These are phyloP conservation scores for Leptothorax acervorum DNA, from an alignment of 2,888 invertebrate species.

Conservation along the genomic window DNA sequence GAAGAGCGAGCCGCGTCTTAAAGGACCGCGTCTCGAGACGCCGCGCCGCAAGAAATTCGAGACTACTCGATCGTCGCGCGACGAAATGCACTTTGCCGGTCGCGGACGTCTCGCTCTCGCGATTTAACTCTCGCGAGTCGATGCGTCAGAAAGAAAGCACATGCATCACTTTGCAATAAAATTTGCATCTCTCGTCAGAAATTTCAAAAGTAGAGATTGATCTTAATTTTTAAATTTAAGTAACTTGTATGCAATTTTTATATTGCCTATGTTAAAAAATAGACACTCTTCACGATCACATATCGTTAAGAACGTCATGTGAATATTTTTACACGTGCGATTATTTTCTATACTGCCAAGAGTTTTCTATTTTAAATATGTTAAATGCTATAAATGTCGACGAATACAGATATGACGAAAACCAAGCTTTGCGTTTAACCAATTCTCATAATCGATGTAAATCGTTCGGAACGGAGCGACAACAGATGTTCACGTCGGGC, in stretches of 20 bases:
- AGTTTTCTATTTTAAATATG: background rate
- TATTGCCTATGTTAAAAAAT: background rate
- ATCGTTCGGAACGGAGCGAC: constrained; percentile 24
- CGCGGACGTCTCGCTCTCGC: background rate
- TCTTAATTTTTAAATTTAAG: background rate
- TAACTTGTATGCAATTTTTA: background rate
- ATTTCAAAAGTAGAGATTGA: background rate
- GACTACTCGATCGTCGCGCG: background rate
- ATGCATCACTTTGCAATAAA: background rate
- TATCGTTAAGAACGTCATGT: background rate
- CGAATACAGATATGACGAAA: constrained; percentile 8
- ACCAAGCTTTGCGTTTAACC: background rate
- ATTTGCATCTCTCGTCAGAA: background rate
- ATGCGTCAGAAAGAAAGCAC: background rate
- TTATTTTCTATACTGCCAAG: background rate
- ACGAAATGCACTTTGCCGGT: background rate
- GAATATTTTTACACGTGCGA: background rate
- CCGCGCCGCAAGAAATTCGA: constrained; percentile 22
- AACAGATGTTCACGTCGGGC: constrained; percentile 8
- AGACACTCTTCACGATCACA: background rate
- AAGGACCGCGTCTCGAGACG: background rate
- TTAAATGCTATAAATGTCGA: background rate
- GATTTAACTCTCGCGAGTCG: constrained; percentile 3
- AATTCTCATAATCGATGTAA: constrained; percentile 16
- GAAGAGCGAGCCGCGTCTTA: constrained; percentile 20